A percentile compares a stretch with the other conserved stretches of the same genome.
These are phyloP conservation scores for Jaculus jaculus DNA, from an alignment of 2,113 vertebrate genomes.

Conservation along the genomic window DNA sequence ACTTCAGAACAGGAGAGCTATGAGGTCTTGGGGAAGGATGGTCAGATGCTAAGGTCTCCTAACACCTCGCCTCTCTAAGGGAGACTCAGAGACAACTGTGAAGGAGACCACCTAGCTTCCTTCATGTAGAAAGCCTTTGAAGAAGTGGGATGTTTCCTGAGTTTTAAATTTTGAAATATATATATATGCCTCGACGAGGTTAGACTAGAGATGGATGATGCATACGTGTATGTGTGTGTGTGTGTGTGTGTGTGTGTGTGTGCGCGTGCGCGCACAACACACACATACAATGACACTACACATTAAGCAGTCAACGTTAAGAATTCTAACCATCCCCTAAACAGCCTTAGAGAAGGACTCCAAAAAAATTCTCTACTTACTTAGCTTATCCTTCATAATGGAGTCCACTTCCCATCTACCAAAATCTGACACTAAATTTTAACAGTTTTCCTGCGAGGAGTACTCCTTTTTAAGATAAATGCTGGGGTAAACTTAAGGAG, in stretches of 20 bases:
- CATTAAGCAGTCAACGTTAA: not conserved
- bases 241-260: no score
- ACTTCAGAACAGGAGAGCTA: not conserved
- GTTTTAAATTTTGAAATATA: not conserved
- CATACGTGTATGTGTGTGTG: no score
- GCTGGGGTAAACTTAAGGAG: not conserved
- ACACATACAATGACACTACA: not conserved
- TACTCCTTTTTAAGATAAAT: slow-evolving; percentile 20
- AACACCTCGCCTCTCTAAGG: not conserved
- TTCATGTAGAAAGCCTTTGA: slow-evolving; percentile 3
- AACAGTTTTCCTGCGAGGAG: slow-evolving; percentile 29
- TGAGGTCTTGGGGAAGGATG: not conserved
- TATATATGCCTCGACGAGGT: not conserved
- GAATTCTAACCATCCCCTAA: slow-evolving; percentile 18
- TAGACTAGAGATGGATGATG: not conserved
- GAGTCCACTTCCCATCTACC: not conserved
- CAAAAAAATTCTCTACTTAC: not conserved
- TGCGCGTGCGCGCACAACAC: not conserved
- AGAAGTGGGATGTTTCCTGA: not conserved
- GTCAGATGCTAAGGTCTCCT: not conserved
- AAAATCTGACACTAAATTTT: slow-evolving; percentile 18
- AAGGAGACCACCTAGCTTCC: not conserved
- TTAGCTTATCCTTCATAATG: not conserved
- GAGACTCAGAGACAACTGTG: not conserved
- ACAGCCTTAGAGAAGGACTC: not conserved